These are phyloP conservation scores for Acleris cristana DNA, from an alignment of 2,888 invertebrate species.

Conservation along the genomic window DNA sequence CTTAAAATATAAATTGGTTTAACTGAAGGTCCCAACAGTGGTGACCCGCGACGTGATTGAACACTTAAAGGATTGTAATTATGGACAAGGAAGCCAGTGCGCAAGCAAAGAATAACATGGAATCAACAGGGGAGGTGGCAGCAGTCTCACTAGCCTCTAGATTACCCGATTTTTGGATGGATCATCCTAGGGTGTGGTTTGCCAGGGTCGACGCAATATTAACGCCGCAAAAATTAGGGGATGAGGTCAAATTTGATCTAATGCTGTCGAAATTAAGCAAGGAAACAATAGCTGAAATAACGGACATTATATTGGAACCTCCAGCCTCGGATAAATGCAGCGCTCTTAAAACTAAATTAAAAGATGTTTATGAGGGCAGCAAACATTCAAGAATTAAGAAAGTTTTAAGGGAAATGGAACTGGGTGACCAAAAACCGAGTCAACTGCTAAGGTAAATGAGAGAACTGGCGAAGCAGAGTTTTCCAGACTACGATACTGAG, in stretches of 20 bases:
- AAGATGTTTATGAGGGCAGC: neutral
- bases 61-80: too few species aligned
- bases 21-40: too few species aligned
- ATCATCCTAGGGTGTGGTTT: constrained; percentile 1
- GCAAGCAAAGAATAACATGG: too few species aligned
- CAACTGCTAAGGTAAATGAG: constrained; percentile 19
- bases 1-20: too few species aligned
- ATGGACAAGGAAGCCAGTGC: too few species aligned
- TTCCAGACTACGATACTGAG: constrained; percentile 19
- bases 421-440: constrained; percentile 16
- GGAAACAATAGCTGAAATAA: neutral
- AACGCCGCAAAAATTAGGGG: neutral
- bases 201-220: neutral
- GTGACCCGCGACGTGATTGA: too few species aligned
- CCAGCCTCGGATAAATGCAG: neutral
- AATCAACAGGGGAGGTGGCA: neutral
- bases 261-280: neutral
- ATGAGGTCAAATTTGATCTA: neutral
- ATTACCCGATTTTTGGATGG: constrained; percentile 4
- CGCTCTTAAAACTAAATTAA: neutral
- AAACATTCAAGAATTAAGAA: neutral
- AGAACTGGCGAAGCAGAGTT: constrained; percentile 1
- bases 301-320: neutral
- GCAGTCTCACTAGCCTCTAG: neutral
- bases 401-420: constrained; percentile 11